These are phyloP conservation scores for Ceriagrion tenellum DNA, from an alignment of 2,888 invertebrate genomes.

Conservation along the genomic window DNA sequence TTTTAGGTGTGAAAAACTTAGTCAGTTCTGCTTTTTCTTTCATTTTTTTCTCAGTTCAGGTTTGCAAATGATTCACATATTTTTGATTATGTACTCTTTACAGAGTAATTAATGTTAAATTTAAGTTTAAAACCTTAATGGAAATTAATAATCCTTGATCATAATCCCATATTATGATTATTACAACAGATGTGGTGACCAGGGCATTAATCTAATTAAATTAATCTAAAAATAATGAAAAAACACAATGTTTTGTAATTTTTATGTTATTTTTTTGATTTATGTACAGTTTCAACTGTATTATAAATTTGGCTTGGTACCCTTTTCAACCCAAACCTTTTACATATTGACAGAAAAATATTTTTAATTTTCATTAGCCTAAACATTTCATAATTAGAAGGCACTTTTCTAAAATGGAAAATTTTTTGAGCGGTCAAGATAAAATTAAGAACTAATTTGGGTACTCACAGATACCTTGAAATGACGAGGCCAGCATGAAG, in stretches of 20 bases:
- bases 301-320: conserved; percentile 42
- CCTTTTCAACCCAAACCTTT: conserved; percentile 26
- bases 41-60: no score
- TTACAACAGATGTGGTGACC: no score
- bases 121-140: no score
- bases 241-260: neutral
- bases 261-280: conserved; percentile 56
- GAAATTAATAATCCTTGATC: no score
- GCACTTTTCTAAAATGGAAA: conserved; percentile 25
- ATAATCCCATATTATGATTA: no score
- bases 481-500: neutral
- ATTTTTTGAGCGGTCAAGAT: neutral
- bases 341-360: neutral
- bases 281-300: conserved; percentile 61
- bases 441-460: neutral
- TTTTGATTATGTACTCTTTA: no score
- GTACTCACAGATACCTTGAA: neutral
- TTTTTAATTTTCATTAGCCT: conserved; percentile 32
- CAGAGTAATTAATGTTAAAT: no score
- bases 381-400: neutral
- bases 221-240: neutral
- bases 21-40: no score
- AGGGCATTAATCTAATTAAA: no score
- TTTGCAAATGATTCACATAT: no score
- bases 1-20: no score